These are phyloP conservation scores for Plotosus lineatus DNA, from an alignment of 2,113 vertebrate genomes.

Conservation along the genomic window DNA sequence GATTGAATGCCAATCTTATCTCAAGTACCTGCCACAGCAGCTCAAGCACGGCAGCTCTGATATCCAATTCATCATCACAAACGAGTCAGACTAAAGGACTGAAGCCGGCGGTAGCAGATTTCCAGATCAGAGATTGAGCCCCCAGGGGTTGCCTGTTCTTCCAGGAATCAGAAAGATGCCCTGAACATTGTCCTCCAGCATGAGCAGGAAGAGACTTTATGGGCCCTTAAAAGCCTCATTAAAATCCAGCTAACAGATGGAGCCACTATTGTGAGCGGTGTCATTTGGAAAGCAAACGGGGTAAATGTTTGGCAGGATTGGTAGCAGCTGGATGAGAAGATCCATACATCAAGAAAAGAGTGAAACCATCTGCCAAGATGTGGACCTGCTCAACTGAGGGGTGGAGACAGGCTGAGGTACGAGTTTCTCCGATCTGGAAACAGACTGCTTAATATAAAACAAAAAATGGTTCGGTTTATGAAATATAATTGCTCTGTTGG, in stretches of 20 bases:
- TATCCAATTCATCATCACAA: conserved; percentile 29
- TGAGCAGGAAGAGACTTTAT: conserved; percentile 38
- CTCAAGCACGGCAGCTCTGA: conserved; percentile 22
- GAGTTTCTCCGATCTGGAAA: neutral
- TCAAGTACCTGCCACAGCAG: conserved; percentile 6
- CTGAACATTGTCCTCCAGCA: conserved; percentile 3
- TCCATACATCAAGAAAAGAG: conserved; percentile 2
- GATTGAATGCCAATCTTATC: conserved; percentile 34
- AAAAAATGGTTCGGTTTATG: too few relatives aligned
- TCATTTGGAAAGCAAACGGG: conserved; percentile 37
- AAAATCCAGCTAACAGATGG: conserved; percentile 54
- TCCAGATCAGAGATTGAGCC: conserved; percentile 18
- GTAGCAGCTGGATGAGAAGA: conserved; percentile 32
- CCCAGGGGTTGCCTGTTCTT: conserved; percentile 9
- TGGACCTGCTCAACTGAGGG: neutral
- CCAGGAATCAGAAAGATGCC: conserved; percentile 3
- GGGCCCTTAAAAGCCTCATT: conserved; percentile 52
- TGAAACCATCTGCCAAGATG: neutral
- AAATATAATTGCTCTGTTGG: too few relatives aligned
- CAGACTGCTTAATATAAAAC: neutral
- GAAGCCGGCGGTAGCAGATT: conserved; percentile 7
- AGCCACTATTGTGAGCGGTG: conserved; percentile 33
- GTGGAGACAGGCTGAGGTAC: neutral
- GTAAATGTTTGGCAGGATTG: conserved; percentile 46
- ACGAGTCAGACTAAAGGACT: conserved; percentile 22